A percentile compares a stretch with the other conserved stretches of the same genome.
Conservation (phyloP, 2,797 vertebrate species). For the Poecilia wingei region DNA sequence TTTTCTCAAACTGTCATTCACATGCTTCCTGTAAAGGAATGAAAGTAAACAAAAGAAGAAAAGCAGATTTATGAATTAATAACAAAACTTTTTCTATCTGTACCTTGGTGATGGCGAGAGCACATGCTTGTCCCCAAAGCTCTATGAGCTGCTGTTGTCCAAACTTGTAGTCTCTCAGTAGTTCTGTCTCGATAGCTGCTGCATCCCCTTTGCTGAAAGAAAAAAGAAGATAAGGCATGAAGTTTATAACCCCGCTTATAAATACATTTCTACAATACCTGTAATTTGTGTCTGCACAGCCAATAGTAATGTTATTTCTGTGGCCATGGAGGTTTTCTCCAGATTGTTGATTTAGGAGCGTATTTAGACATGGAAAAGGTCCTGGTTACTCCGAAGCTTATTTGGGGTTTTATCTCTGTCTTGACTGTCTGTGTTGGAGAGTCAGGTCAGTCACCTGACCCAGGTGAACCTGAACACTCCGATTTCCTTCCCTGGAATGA, state of each 20-base stretch:
- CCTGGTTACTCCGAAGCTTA: neutral
- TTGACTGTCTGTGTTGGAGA: neutral
- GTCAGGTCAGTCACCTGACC: neutral
- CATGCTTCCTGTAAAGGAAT: neutral
- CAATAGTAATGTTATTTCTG: neutral
- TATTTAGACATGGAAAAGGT: neutral
- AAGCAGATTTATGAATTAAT: neutral
- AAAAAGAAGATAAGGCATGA: conserved; percentile 19
- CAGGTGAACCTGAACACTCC: neutral
- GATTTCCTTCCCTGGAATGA: neutral
- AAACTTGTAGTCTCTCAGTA: conserved; percentile 91
- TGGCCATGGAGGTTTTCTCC: neutral
- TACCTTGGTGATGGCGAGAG: conserved; percentile 92
- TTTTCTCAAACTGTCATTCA: neutral
- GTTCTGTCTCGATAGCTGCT: conserved; percentile 87
- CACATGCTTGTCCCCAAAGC: conserved; percentile 93
- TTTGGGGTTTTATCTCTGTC: neutral
- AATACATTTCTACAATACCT: neutral
- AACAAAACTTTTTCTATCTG: neutral
- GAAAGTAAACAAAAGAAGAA: neutral
- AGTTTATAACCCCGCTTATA: neutral
- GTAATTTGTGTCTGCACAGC: neutral
- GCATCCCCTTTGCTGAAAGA: conserved; percentile 86
- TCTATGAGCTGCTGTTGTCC: conserved; percentile 94
- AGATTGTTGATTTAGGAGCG: neutral